A percentile compares a stretch with the other conserved stretches of the same genome.
phyloP scores from a whole-genome alignment of 2,888 invertebrate genomes.

The Leucoma salicis region DNA sequence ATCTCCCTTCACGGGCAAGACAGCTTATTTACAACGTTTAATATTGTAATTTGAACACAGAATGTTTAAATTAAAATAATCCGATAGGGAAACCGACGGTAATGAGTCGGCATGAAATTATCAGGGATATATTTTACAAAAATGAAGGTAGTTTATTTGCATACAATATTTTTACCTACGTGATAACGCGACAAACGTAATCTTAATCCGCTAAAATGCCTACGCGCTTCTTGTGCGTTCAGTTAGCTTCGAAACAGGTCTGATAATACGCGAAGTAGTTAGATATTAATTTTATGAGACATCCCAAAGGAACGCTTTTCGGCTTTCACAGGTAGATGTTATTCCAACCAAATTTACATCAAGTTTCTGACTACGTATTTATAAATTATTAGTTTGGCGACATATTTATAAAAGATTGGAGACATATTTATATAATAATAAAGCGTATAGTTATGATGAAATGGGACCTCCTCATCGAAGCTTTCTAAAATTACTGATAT shows the following conservation, averaged over 20 bases:
- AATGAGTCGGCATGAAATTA: constrained; percentile 28
- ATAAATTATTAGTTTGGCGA: constrained; percentile 28
- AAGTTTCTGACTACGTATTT: constrained; percentile 43
- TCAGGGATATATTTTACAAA: constrained; percentile 28
- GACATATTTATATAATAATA: no score
- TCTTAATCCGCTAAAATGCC: constrained; percentile 59
- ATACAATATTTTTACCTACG: constrained; percentile 46
- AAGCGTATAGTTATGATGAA: no score
- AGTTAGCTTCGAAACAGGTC: constrained; percentile 57
- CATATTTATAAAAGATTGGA: no score
- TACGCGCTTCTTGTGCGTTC: constrained; percentile 58
- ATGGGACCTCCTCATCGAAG: constrained; percentile 32
- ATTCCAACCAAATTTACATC: constrained; percentile 46
- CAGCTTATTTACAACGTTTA: constrained; percentile 43
- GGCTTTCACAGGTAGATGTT: constrained; percentile 51
- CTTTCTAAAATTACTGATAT: constrained; percentile 34
- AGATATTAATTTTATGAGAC: constrained; percentile 77
- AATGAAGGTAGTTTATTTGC: constrained; percentile 37
- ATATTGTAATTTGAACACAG: constrained; percentile 42
- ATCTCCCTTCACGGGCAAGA: constrained; percentile 29
- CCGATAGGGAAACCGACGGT: constrained; percentile 35
- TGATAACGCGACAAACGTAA: constrained; percentile 65
- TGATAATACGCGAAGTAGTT: constrained; percentile 67
- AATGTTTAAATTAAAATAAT: constrained; percentile 44
- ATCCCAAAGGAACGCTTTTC: constrained; percentile 61